These are phyloP conservation scores for Drosophila pallidifrons DNA, from an alignment of 1,140 invertebrate species.

Conservation along the genomic window DNA sequence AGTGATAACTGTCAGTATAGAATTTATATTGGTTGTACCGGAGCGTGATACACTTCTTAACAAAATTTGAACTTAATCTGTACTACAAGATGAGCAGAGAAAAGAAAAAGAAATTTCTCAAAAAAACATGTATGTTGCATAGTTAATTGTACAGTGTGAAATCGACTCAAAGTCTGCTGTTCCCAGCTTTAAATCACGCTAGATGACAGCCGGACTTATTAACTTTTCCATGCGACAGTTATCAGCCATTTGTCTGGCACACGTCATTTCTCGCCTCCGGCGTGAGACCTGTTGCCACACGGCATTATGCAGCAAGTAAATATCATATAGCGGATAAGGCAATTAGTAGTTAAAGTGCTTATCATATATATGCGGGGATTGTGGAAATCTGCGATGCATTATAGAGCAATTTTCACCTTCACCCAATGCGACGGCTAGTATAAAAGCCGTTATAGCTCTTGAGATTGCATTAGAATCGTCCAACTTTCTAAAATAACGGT, in stretches of 20 bases:
- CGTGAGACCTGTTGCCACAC: not conserved
- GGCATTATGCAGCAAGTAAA: constrained; percentile 19
- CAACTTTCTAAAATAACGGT: constrained; percentile 4
- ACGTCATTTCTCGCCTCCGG: constrained; percentile 27
- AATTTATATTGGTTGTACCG: not conserved
- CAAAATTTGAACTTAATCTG: not conserved
- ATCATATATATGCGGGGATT: not conserved
- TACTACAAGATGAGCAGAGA: too few relatives aligned
- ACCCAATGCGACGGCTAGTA: constrained; percentile 21
- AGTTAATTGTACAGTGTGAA: not conserved
- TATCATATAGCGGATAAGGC: constrained; percentile 16
- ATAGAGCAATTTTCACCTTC: constrained; percentile 20
- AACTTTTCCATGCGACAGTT: not conserved
- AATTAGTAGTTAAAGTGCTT: constrained; percentile 15
- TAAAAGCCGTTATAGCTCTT: constrained; percentile 34
- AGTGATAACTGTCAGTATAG: constrained; percentile 12
- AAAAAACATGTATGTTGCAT: not conserved
- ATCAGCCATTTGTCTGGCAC: constrained; percentile 28
- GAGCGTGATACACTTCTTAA: not conserved
- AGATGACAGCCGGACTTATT: constrained; percentile 10
- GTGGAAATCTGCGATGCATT: not conserved
- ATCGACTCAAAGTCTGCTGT: constrained; percentile 1
- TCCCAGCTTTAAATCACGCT: constrained; percentile 39
- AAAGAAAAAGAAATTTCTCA: too few relatives aligned
- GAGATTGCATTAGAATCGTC: not conserved